Evolutionary conservation across 2,113 vertebrate genomes (phyloP).

Genomic region (Malurus melanocephalus): DNA sequence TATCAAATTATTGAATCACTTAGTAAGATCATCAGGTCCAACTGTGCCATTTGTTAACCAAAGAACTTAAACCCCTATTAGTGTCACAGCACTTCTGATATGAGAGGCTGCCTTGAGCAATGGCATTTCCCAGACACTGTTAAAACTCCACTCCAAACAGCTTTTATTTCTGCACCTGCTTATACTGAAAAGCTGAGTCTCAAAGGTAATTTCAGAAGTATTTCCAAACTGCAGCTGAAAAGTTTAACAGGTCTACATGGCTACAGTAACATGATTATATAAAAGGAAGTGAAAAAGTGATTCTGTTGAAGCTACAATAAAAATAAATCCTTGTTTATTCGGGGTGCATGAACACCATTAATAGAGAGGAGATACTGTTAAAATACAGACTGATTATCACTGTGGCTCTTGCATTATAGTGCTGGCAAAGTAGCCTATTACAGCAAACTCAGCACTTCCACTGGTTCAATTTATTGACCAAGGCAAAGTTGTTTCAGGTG

Average conservation of each 20-base stretch:
- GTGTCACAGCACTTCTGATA: neutral
- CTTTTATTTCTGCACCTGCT: neutral
- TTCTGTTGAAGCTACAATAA: neutral
- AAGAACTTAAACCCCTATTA: neutral
- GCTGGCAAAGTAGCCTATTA: neutral
- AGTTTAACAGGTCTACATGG: neutral
- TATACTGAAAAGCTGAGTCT: neutral
- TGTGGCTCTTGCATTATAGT: neutral
- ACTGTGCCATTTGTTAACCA: neutral
- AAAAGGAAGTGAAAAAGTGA: neutral
- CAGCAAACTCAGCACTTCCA: neutral
- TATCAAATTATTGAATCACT: neutral
- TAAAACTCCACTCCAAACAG: neutral
- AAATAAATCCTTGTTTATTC: neutral
- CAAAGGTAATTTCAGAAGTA: neutral
- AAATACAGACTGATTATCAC: neutral
- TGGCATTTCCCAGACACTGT: neutral
- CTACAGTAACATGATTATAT: neutral
- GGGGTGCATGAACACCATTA: neutral
- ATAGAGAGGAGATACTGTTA: neutral
- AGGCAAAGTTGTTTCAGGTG: neutral
- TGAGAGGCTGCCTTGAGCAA: neutral
- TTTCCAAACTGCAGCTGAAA: neutral
- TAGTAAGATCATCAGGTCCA: neutral
- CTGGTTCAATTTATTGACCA: neutral